These are phyloP conservation scores for Napeogenes inachia DNA, from an alignment of 2,888 invertebrate genomes.

Conservation along the genomic window DNA sequence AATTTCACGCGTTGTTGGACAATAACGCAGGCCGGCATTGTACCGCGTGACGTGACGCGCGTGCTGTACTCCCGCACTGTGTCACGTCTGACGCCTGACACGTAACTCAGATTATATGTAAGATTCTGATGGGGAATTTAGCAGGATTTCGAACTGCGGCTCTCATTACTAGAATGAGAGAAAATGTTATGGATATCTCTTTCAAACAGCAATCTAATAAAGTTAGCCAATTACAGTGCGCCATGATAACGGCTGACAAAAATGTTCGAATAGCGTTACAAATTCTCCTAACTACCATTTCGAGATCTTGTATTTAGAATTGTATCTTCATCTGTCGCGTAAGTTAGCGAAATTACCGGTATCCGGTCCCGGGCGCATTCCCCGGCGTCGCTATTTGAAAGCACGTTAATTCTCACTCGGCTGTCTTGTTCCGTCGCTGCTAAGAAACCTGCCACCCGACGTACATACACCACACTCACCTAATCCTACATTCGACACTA, in stretches of 20 bases:
- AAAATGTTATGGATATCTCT: too few species aligned
- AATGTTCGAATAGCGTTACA: too few species aligned
- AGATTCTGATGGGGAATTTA: slow-evolving; percentile 15
- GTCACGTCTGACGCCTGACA: slow-evolving; percentile 33
- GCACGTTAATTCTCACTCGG: slow-evolving; percentile 52
- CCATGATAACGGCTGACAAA: too few species aligned
- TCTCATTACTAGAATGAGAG: too few species aligned
- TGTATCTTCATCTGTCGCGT: slow-evolving; percentile 25
- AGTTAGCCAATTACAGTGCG: too few species aligned
- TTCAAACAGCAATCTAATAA: too few species aligned
- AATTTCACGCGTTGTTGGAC: slow-evolving; percentile 78
- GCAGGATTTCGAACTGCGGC: too few species aligned
- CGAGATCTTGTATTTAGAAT: slow-evolving; percentile 18
- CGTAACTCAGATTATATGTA: slow-evolving; percentile 26
- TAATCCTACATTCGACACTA: not conserved
- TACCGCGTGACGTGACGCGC: slow-evolving; percentile 47
- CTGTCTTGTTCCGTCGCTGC: slow-evolving; percentile 40
- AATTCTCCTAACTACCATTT: slow-evolving; percentile 7
- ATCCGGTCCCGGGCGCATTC: slow-evolving; percentile 28
- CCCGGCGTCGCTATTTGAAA: slow-evolving; percentile 33
- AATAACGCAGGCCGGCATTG: slow-evolving; percentile 69
- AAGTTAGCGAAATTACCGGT: slow-evolving; percentile 32
- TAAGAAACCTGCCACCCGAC: slow-evolving; percentile 28
- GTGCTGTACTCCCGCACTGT: slow-evolving; percentile 35
- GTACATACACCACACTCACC: slow-evolving; percentile 22